phyloP scores from a whole-genome alignment of 1,140 invertebrate species.

The Drosophila navojoa region DNA sequence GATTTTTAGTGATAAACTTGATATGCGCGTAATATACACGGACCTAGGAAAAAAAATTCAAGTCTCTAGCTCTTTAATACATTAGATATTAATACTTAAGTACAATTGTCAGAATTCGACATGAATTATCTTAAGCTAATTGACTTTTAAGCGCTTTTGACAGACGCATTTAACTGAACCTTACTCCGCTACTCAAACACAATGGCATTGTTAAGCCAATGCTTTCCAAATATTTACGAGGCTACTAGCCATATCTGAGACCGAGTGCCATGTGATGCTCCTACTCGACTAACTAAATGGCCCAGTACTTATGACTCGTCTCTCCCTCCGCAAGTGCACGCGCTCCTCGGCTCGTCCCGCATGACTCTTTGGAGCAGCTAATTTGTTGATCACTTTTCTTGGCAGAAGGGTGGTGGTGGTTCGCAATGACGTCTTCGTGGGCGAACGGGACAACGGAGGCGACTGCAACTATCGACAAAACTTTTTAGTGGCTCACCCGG shows the following conservation, averaged over 20 bases:
- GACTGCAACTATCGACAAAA: slow-evolving; percentile 41
- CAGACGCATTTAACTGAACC: slow-evolving; percentile 7
- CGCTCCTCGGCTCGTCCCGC: background rate
- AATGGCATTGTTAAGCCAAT: slow-evolving; percentile 35
- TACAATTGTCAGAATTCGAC: no score
- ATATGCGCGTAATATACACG: no score
- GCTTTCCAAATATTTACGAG: slow-evolving; percentile 65
- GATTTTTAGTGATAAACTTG: no score
- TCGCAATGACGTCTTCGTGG: slow-evolving; percentile 60
- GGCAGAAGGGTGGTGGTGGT: slow-evolving; percentile 12
- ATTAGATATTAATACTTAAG: no score
- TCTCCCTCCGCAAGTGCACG: background rate
- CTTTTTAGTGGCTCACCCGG: slow-evolving; percentile 34
- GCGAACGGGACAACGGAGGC: background rate
- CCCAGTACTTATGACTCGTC: slow-evolving; percentile 10
- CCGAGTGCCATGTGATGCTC: slow-evolving; percentile 34
- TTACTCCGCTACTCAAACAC: slow-evolving; percentile 25
- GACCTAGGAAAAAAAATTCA: no score
- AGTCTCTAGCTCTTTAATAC: no score
- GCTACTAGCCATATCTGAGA: slow-evolving; percentile 5
- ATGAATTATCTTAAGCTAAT: background rate
- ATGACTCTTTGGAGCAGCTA: slow-evolving; percentile 2
- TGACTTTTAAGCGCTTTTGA: background rate
- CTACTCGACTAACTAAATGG: slow-evolving; percentile 31
- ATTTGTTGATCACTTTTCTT: slow-evolving; percentile 53